Base-by-base conservation (phyloP, 2,797 vertebrate genomes). In the Hafferia zeledoni region DNA sequence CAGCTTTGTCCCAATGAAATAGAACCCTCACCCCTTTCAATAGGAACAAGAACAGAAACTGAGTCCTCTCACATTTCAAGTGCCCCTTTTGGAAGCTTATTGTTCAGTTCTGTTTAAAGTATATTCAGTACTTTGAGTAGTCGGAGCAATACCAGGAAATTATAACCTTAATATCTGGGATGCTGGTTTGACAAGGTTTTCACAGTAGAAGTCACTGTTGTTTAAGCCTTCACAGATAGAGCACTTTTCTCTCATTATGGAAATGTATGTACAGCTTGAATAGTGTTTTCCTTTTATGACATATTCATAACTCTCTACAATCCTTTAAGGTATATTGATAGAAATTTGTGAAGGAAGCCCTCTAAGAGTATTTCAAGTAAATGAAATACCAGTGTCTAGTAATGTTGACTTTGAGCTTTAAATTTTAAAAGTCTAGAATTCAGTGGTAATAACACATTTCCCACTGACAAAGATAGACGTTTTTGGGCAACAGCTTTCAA, bases 161-260 rank as follows among this genome's bases (percentile, higher is more conserved):
- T 94, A 79, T 87, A 88, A 49, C 72, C 63, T 70, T 78, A 59
- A 16, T 46, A 71, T 49, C 12, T 10, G n/a, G 22, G 37, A 4
- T 0, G 4, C 20, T 76, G 56, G 27, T 70, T 76, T 90, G 77
- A 91, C 77, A 46, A 50, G 59, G 41, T 59, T 88, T 94, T 83
- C 74, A 81, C 83, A 70, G 85, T 80, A 91, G 85, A 82, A 95
- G 91, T 94, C 94, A 91, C 91, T 95, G 70, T 94, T 94, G 90
- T 33, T 22, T 59, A 86, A 93, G 69, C 39, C 37, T 83, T 92
- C 67, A 49, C 18, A 14, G 57, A 65, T 22, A 17, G 3, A 53
- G 3, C 1, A 1, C 59, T 61, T 63, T 71, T 88, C 87, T 88
- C 87, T 94, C n/a, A 1, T 71, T 61, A 49, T 30, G 53, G 63